Evolutionary conservation across 2,797 vertebrate genomes (phyloP).

Genomic region (Gymnothorax javanicus): DNA sequence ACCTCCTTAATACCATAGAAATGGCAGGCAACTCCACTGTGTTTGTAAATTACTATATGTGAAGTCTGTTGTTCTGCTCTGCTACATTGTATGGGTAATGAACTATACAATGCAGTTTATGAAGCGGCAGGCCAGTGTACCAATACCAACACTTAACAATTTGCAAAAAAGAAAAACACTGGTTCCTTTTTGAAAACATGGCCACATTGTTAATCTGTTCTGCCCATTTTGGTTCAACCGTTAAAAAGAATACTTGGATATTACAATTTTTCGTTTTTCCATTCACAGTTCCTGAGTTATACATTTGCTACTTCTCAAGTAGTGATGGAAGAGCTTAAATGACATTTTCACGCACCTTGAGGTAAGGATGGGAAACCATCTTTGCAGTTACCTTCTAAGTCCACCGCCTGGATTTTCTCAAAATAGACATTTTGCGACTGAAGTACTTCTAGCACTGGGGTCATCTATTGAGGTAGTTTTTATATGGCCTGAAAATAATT

Average conservation of each 20-base stretch:
- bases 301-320: too few species aligned
- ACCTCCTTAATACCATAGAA: too few species aligned
- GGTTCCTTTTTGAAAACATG: not conserved
- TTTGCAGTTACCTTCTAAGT: too few species aligned
- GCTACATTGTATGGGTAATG: not conserved
- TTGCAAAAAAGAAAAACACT: not conserved
- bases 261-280: too few species aligned
- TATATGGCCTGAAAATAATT: not conserved
- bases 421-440: too few species aligned
- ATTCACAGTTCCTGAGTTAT: too few species aligned
- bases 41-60: not conserved
- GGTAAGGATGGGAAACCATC: too few species aligned
- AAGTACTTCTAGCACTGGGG: too few species aligned
- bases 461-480: constrained; percentile 29
- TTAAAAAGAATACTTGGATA: too few species aligned
- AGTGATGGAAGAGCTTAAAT: too few species aligned
- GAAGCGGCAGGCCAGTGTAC: not conserved
- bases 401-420: too few species aligned
- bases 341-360: too few species aligned
- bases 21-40: not conserved
- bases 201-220: not conserved
- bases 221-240: not conserved
- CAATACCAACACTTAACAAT: not conserved
- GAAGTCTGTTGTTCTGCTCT: not conserved
- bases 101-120: not conserved